Percentiles rank a stretch among this genome's conserved stretches.
These are phyloP conservation scores for Zygothrica quintamaculata DNA, from an alignment of 2,888 invertebrate genomes.

Conservation along the genomic window DNA sequence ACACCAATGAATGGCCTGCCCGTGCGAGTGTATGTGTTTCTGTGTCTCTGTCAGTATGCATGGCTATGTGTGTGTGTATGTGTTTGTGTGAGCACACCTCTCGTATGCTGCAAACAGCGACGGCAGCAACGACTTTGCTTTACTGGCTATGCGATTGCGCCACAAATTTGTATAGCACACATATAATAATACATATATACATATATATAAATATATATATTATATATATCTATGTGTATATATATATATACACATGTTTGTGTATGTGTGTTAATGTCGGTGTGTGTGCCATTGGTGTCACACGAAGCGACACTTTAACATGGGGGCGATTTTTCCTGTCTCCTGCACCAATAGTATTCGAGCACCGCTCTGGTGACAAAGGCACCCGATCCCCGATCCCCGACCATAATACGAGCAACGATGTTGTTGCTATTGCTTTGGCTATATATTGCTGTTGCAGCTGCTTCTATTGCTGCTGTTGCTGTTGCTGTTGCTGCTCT, in stretches of 20 bases:
- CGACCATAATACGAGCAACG: conserved; percentile 5
- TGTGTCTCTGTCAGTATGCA: conserved; percentile 11
- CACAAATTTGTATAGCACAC: conserved; percentile 36
- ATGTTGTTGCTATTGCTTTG: not conserved
- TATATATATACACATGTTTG: conserved; percentile 35
- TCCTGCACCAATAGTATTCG: conserved; percentile 80
- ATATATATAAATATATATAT: conserved; percentile 30
- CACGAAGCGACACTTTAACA: conserved; percentile 78
- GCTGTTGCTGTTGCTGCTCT: too few relatives aligned
- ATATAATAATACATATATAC: conserved; percentile 31
- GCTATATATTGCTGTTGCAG: conserved; percentile 12
- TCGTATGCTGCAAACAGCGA: conserved; percentile 37
- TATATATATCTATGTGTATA: conserved; percentile 29
- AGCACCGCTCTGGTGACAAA: conserved; percentile 76
- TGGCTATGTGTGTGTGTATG: conserved; percentile 20
- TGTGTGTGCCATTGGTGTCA: conserved; percentile 61
- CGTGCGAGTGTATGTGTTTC: conserved; percentile 40
- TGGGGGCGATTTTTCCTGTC: conserved; percentile 77
- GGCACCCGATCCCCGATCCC: conserved; percentile 47
- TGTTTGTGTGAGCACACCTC: conserved; percentile 48
- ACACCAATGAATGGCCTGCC: conserved; percentile 62
- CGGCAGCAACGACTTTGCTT: conserved; percentile 48
- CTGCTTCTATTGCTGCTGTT: conserved; percentile 17
- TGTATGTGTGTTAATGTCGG: conserved; percentile 36
- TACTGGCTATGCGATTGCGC: conserved; percentile 51